Base-by-base conservation (phyloP, 1,140 invertebrate genomes). In the Pachypeltis micranthus region DNA sequence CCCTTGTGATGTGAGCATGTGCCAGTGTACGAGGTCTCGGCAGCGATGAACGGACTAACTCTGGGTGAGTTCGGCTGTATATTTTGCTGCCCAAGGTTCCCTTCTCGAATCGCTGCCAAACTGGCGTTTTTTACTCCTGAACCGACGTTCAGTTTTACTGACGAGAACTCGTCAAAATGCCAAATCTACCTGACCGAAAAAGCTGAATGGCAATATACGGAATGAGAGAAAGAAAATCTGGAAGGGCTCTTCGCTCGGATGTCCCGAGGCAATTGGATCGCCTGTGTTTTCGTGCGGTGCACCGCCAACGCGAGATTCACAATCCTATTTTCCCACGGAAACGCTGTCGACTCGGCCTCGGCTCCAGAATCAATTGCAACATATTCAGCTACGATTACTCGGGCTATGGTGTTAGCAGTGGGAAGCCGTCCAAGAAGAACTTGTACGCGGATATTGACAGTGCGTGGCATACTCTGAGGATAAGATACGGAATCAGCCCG, bases 351-450 rank as follows among this genome's bases (percentile, higher is more conserved):
- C 78, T 97, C 73, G 94, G 93, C n/a, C 83, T 99, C 68, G 96
- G 95, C 26, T 90, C 91, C 65, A 83, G 94, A 70, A 94, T 99
- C 69, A 96, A 97, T 75, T 98, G 96, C 78, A 99, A 99, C 76
- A 96, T 99, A 77, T 96, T 94, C 74, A 96, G 93, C 74, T 99
- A 98, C 77, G 96, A 99, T 78, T 99, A 99, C 78, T 97, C 93
- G 60, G 96, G 96, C 19, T 95, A 94, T 77, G 91, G 91, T 28
- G 88, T 91, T 29, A 93, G 90, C 73, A 86, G 84, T 61, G 96
- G 97, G 4, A 96, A 95, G 74, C 93, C 96, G 0, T 96, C 93
- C 1, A 96, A 99, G 74, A 98, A 98, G 74, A 99, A 99, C 79
- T 78, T 99, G 19, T 99, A 99, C 75, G 91, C 96, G 16, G 96